Conservation (phyloP, 2,113 vertebrate species). For the Myotis lucifugus region DNA sequence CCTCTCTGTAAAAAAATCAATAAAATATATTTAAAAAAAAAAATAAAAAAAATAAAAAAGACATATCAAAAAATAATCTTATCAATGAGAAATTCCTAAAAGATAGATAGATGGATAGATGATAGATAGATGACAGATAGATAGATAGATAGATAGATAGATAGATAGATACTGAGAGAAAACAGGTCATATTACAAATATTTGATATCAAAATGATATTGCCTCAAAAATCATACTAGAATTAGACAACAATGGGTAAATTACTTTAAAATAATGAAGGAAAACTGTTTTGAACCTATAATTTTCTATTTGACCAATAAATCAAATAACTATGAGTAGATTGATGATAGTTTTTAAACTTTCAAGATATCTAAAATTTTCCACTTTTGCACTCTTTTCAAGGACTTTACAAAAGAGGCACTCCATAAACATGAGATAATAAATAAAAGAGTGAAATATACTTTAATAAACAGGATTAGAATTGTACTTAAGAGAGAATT, state of each 20-base stretch:
- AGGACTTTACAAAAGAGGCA: background rate
- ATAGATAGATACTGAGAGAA: background rate
- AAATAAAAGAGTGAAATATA: background rate
- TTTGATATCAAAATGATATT: background rate
- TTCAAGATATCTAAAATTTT: background rate
- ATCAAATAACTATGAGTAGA: background rate
- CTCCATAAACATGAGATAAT: background rate
- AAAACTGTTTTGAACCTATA: background rate
- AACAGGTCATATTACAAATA: background rate
- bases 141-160: no score
- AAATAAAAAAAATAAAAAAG: no score
- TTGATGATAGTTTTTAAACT: background rate
- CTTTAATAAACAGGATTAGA: background rate
- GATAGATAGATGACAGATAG: background rate
- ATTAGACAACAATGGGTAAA: background rate
- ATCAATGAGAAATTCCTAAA: background rate
- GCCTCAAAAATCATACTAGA: background rate
- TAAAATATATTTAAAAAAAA: no score
- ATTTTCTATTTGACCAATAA: background rate
- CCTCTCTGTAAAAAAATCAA: no score
- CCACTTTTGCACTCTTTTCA: background rate
- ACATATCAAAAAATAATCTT: background rate
- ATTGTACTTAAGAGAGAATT: background rate
- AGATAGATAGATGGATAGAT: background rate
- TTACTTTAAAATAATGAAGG: background rate